Base-by-base conservation (phyloP, 2,113 vertebrate species). In the Brevimyrus niger region DNA sequence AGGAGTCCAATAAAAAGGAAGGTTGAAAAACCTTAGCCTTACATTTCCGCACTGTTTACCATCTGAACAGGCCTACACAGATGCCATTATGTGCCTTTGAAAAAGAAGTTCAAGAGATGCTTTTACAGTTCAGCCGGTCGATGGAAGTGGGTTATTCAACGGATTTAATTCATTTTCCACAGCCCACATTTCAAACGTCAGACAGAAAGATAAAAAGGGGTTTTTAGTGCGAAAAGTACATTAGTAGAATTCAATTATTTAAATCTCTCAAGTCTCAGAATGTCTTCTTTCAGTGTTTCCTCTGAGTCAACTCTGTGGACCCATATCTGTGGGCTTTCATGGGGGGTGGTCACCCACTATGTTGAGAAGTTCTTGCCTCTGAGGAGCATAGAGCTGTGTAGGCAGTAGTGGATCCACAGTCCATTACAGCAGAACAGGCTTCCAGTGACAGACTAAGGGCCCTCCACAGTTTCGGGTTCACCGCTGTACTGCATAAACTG, bases 131-230 rank as follows among this genome's bases (percentile, higher is more conserved):
- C 46, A 47, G n/a, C 51, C 31, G 42, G n/a, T 44, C 21, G 82
- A 53, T 65, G 44, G 86, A 88, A 82, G 44, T 44, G 58, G 85
- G 85, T 82, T 89, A 89, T 87, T 89, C 88, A 87, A 55, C 50
- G 89, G 84, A 87, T 82, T 89, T 87, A 89, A 89, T 83, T 89
- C 50, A 83, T 87, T 90, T 87, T 58, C 46, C 88, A 50, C 53
- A 61, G 51, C 87, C 90, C 87, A 88, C 90, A 88, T 87, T 85
- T 88, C 58, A 61, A 82, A 44, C 80, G 83, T 91, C 73, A 91
- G 85, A 53, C 31, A 87, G 48, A 61, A 58, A 83, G 53, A 50
- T 61, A 80, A 50, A 88, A 83, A 87, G 61, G 15, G 21, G n/a
- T 82, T 53, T 48, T 90, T 87, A 83, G 31, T 48, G 15, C 69